phyloP scores from a whole-genome alignment of 1,140 invertebrate genomes.

The Halesus radiatus region DNA sequence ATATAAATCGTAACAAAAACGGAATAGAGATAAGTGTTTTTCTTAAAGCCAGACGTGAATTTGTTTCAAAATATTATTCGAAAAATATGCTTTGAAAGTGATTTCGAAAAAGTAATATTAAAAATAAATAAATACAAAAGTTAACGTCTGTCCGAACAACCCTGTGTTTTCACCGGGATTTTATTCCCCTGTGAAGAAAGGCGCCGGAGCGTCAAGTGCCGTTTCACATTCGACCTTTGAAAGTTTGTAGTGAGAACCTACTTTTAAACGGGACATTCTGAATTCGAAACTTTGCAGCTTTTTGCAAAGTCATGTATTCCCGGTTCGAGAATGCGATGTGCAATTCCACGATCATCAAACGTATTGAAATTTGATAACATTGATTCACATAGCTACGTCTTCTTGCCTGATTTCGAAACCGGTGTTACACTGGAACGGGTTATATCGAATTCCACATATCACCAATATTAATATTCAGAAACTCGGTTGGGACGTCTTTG shows the following conservation, averaged over 20 bases:
- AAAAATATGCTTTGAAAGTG: not conserved
- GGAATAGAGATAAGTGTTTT: too few species aligned
- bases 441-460: not conserved
- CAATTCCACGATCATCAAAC: slow-evolving; percentile 6
- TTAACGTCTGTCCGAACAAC: not conserved
- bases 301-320: not conserved
- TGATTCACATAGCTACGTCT: not conserved
- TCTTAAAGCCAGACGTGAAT: not conserved
- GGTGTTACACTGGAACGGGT: too few species aligned
- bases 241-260: slow-evolving; percentile 23
- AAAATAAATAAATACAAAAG: not conserved
- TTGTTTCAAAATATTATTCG: not conserved
- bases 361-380: not conserved
- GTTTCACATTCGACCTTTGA: slow-evolving; percentile 28
- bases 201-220: slow-evolving; percentile 14
- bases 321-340: not conserved
- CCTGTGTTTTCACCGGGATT: not conserved
- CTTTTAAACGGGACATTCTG: not conserved
- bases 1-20: too few species aligned
- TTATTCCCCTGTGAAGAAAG: slow-evolving; percentile 21
- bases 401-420: not conserved
- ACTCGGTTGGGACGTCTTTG: not conserved
- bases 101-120: not conserved
- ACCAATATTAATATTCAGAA: not conserved
- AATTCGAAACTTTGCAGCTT: not conserved